phyloP scores from a whole-genome alignment of 2,888 invertebrate species.

The Leptura quadrifasciata region DNA sequence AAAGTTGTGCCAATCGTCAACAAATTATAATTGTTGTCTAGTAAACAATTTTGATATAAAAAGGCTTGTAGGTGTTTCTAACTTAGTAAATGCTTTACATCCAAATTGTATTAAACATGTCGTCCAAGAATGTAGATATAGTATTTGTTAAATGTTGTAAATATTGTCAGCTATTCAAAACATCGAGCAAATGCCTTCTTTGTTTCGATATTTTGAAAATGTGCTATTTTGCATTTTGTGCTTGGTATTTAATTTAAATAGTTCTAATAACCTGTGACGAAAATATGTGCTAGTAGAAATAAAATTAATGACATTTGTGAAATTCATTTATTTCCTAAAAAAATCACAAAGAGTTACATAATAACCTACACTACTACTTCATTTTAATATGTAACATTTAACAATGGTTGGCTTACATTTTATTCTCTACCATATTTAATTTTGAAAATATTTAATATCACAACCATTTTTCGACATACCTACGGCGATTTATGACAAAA shows the following conservation, averaged over 20 bases:
- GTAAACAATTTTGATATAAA: too few relatives aligned
- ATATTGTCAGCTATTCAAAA: slow-evolving; percentile 38
- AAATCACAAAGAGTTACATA: slow-evolving; percentile 62
- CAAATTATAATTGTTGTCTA: too few relatives aligned
- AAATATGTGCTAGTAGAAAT: slow-evolving; percentile 40
- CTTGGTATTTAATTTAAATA: slow-evolving; percentile 8
- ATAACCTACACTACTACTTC: slow-evolving; percentile 26
- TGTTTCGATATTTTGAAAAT: slow-evolving; percentile 44
- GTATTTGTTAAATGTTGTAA: slow-evolving; percentile 22
- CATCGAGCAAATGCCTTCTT: slow-evolving; percentile 50
- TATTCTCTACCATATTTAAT: slow-evolving; percentile 40
- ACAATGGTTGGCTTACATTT: slow-evolving; percentile 48
- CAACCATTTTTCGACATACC: slow-evolving; percentile 43
- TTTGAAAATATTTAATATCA: slow-evolving; percentile 44
- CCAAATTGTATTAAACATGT: background rate
- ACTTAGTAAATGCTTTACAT: slow-evolving; percentile 9
- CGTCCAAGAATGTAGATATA: slow-evolving; percentile 10
- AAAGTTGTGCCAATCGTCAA: too few relatives aligned
- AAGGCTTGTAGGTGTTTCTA: background rate
- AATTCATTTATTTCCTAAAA: slow-evolving; percentile 60
- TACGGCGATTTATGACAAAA: slow-evolving; percentile 14
- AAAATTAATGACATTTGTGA: slow-evolving; percentile 41
- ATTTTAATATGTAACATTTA: slow-evolving; percentile 51
- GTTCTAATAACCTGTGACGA: slow-evolving; percentile 25
- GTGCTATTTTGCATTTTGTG: background rate